Percentiles rank a stretch among this genome's conserved stretches.
Conservation (phyloP, 1,140 invertebrate genomes). For the Cecropterus lyciades region DNA sequence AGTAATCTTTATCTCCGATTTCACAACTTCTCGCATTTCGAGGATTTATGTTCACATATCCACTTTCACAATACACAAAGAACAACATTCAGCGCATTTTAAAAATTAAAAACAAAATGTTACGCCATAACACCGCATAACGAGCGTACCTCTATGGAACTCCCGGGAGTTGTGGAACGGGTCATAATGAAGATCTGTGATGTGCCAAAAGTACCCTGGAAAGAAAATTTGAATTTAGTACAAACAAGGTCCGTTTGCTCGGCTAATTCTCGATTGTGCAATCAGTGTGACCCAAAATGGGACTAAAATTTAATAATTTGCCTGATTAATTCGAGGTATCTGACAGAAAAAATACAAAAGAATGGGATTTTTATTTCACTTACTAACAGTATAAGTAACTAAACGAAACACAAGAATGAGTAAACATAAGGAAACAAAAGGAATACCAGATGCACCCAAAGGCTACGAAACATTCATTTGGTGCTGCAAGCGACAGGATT, state of each 20-base stretch:
- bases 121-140: slow-evolving; percentile 36
- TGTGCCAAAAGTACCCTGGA: slow-evolving; percentile 96
- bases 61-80: slow-evolving; percentile 35
- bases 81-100: slow-evolving; percentile 39
- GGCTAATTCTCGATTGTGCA: slow-evolving; percentile 21
- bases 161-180: slow-evolving; percentile 81
- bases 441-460: no score
- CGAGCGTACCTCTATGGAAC: slow-evolving; percentile 73
- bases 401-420: no score
- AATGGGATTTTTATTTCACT: no score
- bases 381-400: no score
- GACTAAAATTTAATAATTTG: slow-evolving; percentile 19
- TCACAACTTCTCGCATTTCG: slow-evolving; percentile 33
- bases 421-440: no score
- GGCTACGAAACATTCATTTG: no score
- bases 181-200: slow-evolving; percentile 96
- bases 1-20: slow-evolving; percentile 33
- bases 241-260: slow-evolving; percentile 30
- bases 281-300: slow-evolving; percentile 16
- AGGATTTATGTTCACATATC: slow-evolving; percentile 25
- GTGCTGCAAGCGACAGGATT: no score
- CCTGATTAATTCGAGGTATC: slow-evolving; percentile 6
- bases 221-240: slow-evolving; percentile 68
- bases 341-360: not conserved
- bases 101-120: slow-evolving; percentile 57